Base-by-base conservation (phyloP, 1,140 invertebrate genomes). In the Parapsyche elsis region DNA sequence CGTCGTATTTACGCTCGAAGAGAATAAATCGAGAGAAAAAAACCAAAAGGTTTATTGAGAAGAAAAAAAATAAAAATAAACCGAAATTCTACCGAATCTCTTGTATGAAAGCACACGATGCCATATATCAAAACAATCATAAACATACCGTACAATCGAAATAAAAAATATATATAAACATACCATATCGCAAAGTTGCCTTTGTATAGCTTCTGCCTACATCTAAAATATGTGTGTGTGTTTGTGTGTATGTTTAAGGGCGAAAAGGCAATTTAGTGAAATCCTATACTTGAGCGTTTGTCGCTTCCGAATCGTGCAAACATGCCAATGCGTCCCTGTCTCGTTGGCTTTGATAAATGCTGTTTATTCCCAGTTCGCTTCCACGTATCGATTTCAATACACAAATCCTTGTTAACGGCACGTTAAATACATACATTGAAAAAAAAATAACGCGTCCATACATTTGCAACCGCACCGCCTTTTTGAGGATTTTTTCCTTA, bases 261-360 rank as follows among this genome's bases (percentile, higher is more conserved):
- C 61, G 76, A 53, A 78, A 76, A 78, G 76, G 76, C 76, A 78
- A 71, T 78, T 71, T 78, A 49, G 76, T 78, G 76, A 78, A 78
- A 78, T 78, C 38, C 59, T 57, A 78, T 24, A 78, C 76, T 78
- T 46, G 38, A 26, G 57, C 14, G 30, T 61, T 78, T 78, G 76
- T 59, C 53, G 21, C 64, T 64, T 78, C 76, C 76, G 53, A 78
- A 21, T 45, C 64, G 61, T 10, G 76, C 64, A 78, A 78, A 78
- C 76, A 78, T 71, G 38, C 61, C 67, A 71, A 53, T 78, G 76
- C 21, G 30, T 24, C 19, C 45, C 71, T 9, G 21, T 30, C 30
- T 38, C 30, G 45, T 21, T n/a, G 19, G 19, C 16, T 57, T 75
- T 75, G 73, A 75, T 75, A 75, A 75, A 75, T 75, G 73, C 45